phyloP scores from a whole-genome alignment of 2,113 vertebrate species.

The Anser brachyrhynchus region DNA sequence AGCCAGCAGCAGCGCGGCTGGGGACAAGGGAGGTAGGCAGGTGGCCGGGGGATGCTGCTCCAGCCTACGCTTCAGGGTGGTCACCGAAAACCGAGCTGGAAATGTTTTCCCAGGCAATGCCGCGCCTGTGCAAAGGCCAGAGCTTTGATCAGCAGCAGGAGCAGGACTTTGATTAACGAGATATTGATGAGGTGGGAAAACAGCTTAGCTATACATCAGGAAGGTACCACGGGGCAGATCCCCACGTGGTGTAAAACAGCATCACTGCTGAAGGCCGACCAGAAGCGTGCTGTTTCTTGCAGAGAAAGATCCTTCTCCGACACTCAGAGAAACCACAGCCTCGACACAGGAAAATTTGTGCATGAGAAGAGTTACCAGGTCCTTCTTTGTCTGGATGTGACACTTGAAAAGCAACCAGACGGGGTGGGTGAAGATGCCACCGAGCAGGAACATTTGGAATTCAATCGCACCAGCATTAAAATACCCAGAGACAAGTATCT shows the following conservation, averaged over 20 bases:
- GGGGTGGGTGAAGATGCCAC: not conserved
- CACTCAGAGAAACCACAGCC: fast-evolving
- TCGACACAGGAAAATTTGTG: fast-evolving
- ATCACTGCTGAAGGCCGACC: not conserved
- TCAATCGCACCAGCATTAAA: not conserved
- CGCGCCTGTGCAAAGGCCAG: not conserved
- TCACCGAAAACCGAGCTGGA: not conserved
- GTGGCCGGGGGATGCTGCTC: not conserved
- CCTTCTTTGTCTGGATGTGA: not conserved
- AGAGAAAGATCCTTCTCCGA: not conserved
- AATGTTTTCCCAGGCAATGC: not conserved
- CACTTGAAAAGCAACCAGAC: not conserved
- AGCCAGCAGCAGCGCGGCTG: fast-evolving
- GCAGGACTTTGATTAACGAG: not conserved
- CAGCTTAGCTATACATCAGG: not conserved
- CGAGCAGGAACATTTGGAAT: not conserved
- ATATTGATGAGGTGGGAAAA: not conserved
- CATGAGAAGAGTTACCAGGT: not conserved
- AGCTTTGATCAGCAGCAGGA: not conserved
- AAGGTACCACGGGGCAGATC: not conserved
- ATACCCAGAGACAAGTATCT: not conserved
- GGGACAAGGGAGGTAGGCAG: fast-evolving
- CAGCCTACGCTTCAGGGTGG: not conserved
- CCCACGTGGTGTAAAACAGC: fast-evolving
- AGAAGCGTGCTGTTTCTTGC: fast-evolving